These are phyloP conservation scores for Gortyna flavago DNA, from an alignment of 2,888 invertebrate genomes.

Conservation along the genomic window DNA sequence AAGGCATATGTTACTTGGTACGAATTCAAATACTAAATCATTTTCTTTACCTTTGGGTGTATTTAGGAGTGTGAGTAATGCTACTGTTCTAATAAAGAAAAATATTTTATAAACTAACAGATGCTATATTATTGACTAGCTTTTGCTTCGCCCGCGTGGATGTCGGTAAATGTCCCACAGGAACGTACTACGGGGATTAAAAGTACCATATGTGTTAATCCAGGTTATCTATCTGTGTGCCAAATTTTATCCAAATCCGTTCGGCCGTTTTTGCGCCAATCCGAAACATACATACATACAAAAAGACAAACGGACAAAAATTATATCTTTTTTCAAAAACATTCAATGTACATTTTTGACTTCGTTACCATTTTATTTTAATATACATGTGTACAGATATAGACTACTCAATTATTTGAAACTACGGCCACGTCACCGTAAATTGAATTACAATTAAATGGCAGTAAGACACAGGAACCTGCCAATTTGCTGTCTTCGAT, in stretches of 20 bases:
- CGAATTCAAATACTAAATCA: conserved; percentile 33
- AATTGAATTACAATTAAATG: background rate
- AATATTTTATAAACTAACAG: background rate
- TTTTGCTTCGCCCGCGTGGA: background rate
- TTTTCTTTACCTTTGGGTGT: conserved; percentile 33
- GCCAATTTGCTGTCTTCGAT: conserved; percentile 37
- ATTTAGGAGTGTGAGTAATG: conserved; percentile 23
- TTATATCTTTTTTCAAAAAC: too few relatives aligned
- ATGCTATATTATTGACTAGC: background rate
- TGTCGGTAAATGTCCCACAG: background rate
- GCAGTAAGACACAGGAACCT: background rate
- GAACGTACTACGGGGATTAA: background rate
- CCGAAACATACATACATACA: background rate
- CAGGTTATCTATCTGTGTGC: background rate
- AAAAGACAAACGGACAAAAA: too few relatives aligned
- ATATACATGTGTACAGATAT: too few relatives aligned
- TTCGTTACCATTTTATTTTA: too few relatives aligned
- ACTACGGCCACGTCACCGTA: background rate
- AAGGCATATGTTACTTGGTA: conserved; percentile 44
- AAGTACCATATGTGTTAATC: background rate
- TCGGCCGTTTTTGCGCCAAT: background rate
- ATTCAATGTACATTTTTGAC: too few relatives aligned
- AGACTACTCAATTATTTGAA: background rate
- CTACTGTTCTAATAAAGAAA: conserved; percentile 25
- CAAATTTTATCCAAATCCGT: background rate